Evolutionary conservation across 2,888 invertebrate species (phyloP).

Genomic region (Eupithecia subfuscata): DNA sequence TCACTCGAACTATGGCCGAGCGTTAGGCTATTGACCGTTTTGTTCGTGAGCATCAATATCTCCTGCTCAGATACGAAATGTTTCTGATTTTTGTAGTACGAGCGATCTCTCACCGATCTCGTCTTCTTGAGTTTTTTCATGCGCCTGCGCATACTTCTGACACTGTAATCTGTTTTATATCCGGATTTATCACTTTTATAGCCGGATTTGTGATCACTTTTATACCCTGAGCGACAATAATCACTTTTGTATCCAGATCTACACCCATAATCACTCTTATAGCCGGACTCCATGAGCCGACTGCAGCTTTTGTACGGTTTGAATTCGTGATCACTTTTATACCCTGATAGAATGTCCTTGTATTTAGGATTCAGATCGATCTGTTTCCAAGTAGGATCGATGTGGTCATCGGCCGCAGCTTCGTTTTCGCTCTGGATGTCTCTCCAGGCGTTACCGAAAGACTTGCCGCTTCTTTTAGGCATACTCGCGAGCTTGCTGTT

Average conservation of each 20-base stretch:
- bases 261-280: constrained; percentile 85
- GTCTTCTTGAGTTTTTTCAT: constrained; percentile 81
- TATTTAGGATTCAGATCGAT: constrained; percentile 87
- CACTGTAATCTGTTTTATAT: constrained; percentile 85
- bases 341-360: constrained; percentile 84
- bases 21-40: constrained; percentile 81
- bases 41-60: constrained; percentile 82
- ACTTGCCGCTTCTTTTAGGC: constrained; percentile 71
- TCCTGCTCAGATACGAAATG: constrained; percentile 85
- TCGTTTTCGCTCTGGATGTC: constrained; percentile 81
- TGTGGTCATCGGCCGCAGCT: constrained; percentile 80
- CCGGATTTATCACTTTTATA: constrained; percentile 86
- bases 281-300: constrained; percentile 83
- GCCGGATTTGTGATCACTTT: constrained; percentile 85
- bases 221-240: constrained; percentile 83
- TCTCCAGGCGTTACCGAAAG: constrained; percentile 74
- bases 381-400: constrained; percentile 87
- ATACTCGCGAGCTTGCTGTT: constrained; percentile 75
- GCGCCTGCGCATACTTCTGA: constrained; percentile 75
- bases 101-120: constrained; percentile 78
- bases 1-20: constrained; percentile 84
- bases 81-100: constrained; percentile 82
- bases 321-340: constrained; percentile 85
- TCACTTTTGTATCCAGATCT: constrained; percentile 81
- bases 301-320: constrained; percentile 82